A percentile compares a stretch with the other conserved stretches of the same genome.
These are phyloP conservation scores for Tachuris rubrigastra DNA, from an alignment of 2,113 vertebrate genomes.

Conservation along the genomic window DNA sequence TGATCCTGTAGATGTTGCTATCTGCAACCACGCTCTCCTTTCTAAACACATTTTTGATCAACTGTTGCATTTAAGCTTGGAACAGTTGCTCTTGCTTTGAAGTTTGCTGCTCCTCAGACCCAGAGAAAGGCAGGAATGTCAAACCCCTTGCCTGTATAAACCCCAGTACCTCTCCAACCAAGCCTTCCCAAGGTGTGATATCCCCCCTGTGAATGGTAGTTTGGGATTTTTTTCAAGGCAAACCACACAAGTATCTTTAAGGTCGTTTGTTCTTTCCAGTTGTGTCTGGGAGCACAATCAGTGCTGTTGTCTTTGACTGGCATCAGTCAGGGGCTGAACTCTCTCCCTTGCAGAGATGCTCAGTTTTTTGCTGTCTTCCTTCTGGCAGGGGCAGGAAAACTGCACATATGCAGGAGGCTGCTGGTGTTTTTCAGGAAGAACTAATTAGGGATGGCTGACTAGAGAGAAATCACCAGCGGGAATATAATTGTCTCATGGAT, in stretches of 20 bases:
- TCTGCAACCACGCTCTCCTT: background rate
- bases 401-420: background rate
- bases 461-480: background rate
- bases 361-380: background rate
- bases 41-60: background rate
- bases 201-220: background rate
- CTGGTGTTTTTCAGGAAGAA: background rate
- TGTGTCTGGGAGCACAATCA: background rate
- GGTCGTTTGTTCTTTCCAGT: background rate
- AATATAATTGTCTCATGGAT: background rate
- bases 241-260: background rate
- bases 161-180: background rate
- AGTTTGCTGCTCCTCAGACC: background rate
- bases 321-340: background rate
- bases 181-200: background rate
- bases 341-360: background rate
- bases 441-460: background rate
- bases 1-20: background rate
- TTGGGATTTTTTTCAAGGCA: background rate
- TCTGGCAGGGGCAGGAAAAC: background rate
- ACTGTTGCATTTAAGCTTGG: background rate
- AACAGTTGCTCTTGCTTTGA: background rate
- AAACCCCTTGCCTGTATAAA: background rate
- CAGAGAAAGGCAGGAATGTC: background rate
- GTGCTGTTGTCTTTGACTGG: background rate